These are phyloP conservation scores for Hoplostethus mediterraneus DNA, from an alignment of 2,797 vertebrate species.

Conservation along the genomic window DNA sequence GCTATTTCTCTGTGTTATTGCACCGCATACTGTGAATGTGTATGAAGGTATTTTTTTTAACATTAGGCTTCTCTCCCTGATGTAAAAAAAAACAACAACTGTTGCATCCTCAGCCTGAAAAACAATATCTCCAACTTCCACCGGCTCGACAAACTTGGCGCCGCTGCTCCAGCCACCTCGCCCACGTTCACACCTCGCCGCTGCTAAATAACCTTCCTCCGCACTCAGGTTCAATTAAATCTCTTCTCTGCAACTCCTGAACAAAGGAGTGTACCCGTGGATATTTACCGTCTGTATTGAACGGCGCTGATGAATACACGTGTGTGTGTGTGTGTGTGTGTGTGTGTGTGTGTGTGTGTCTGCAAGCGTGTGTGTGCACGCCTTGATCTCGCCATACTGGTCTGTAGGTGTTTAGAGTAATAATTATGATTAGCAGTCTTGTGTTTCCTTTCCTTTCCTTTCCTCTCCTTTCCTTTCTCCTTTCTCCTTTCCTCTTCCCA, in stretches of 20 bases:
- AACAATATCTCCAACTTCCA: neutral
- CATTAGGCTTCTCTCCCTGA: no score
- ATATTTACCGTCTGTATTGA: constrained; percentile 74
- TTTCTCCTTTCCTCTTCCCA: neutral
- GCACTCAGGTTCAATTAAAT: constrained; percentile 84
- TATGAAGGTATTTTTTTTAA: neutral
- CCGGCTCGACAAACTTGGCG: no score
- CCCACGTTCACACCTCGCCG: constrained; percentile 70
- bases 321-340: constrained; percentile 37
- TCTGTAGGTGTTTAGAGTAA: constrained; percentile 62
- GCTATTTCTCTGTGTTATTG: constrained; percentile 15
- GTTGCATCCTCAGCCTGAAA: constrained; percentile 14
- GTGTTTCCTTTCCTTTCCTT: neutral
- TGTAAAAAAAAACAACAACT: no score
- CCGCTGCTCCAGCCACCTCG: constrained; percentile 75
- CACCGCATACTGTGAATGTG: neutral
- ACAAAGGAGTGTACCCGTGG: constrained; percentile 74
- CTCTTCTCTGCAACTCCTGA: constrained; percentile 68
- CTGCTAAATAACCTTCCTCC: constrained; percentile 79
- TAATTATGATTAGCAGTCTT: constrained; percentile 56
- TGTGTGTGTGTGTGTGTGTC: constrained; percentile 35
- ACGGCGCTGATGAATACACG: constrained; percentile 70
- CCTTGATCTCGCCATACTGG: constrained; percentile 62
- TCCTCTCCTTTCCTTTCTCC: neutral
- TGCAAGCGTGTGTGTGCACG: constrained; percentile 38